Evolutionary conservation across 92 coral and sea anemone genomes (phyloP), one percentile per base, ranked within the genome.

Genomic region (Siderastrea siderea): DNA sequence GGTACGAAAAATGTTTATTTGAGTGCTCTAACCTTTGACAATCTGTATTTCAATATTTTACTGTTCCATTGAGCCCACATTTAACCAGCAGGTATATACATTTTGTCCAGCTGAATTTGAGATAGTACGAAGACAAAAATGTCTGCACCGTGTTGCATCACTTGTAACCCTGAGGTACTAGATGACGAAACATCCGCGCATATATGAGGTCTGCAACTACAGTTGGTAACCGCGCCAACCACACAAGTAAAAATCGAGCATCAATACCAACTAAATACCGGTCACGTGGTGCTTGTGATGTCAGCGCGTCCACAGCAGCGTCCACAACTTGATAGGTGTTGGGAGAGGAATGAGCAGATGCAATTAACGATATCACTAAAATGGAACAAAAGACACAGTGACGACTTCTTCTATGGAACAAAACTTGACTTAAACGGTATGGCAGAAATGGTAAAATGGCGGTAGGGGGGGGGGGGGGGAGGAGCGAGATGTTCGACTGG

Each of bases 301-400:
- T 74, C 49, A 94, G 75, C 3, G 97, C 93, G 17, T 94, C 95
- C n/a, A 85, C 90, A 89, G 91, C 90, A 51, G 96, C 94, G 46
- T 60, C 55, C 2, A 91, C 85, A 13, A 91, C 96, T 85, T 86
- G 87, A 45, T 61, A 11, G 10, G 89, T 88, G 84, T 88, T 45
- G 55, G 60, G 38, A 5, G 77, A 72, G 7, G 15, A 5, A 7
- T 8, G 77, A 46, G 48, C 14, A 12, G 76, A 48, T 7, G 53
- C 48, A 12, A 71, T 47, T 14, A 71, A 71, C 44, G 57, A 47
- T 17, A 71, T 48, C 0, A 11, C 76, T 71, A 57, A 51, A 71
- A 71, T 1, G 38, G 0, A 26, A 26, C 38, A 71, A 19, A 70
- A 70, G 38, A 26, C 38, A 26, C 38, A 26, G 38, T 26, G 38